phyloP scores from a whole-genome alignment of 2,113 vertebrate species.

The Pontoporia blainvillei region DNA sequence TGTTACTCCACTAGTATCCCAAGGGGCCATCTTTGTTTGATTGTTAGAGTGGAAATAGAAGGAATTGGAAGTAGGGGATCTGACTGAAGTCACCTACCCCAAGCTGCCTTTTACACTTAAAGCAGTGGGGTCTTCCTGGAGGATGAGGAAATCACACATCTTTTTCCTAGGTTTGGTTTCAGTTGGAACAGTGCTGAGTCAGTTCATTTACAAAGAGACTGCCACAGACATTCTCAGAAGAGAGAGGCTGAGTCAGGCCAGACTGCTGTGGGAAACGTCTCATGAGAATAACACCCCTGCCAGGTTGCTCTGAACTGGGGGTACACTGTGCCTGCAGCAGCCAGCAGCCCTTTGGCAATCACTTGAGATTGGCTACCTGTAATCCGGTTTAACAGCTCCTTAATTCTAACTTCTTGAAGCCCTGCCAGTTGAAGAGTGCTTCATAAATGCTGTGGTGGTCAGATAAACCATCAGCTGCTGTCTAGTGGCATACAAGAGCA shows the following conservation, averaged over 20 bases:
- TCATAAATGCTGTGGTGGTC: background rate
- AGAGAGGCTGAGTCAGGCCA: slow-evolving; percentile 14
- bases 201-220: background rate
- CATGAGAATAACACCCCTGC: background rate
- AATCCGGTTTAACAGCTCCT: background rate
- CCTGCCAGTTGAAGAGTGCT: background rate
- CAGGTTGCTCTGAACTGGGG: background rate
- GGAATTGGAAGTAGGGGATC: background rate
- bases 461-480: background rate
- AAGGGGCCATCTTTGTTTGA: background rate
- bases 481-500: background rate
- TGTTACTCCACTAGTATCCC: background rate
- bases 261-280: background rate
- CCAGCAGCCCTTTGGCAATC: background rate
- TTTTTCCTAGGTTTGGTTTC: background rate
- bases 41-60: background rate
- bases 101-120: background rate
- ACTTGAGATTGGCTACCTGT: background rate
- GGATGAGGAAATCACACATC: background rate
- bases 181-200: background rate
- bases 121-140: background rate
- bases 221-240: background rate
- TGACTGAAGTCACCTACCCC: background rate
- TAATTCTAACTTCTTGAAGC: background rate
- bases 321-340: background rate